Evolutionary conservation across 2,888 invertebrate genomes (phyloP).

Genomic region (Pelosia muscerda): DNA sequence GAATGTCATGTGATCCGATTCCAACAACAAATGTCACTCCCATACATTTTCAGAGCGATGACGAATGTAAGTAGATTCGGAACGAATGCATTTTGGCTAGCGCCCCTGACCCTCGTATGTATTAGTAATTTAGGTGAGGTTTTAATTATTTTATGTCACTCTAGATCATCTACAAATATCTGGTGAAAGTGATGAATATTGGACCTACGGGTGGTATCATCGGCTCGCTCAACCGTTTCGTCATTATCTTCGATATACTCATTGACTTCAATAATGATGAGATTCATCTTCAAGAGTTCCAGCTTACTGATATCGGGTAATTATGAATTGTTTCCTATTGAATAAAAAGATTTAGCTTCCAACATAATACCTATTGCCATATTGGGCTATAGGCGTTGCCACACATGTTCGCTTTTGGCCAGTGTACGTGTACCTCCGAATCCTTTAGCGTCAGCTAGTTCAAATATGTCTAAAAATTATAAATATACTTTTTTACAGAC

Average conservation of each 20-base stretch:
- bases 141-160: not conserved
- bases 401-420: no score
- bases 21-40: no score
- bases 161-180: conserved; percentile 83
- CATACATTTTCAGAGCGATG: no score
- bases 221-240: conserved; percentile 75
- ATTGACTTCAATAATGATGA: conserved; percentile 84
- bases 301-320: conserved; percentile 77
- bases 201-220: conserved; percentile 83
- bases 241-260: conserved; percentile 72
- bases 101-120: no score
- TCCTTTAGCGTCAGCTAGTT: not conserved
- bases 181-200: conserved; percentile 82
- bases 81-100: no score
- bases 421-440: not conserved
- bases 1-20: no score
- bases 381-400: no score
- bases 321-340: conserved; percentile 15
- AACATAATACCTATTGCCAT: no score
- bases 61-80: no score
- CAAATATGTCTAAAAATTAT: not conserved
- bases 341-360: not conserved
- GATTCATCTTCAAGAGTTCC: conserved; percentile 79
- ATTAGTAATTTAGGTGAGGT: no score
- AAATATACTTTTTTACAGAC: conserved; percentile 63